Conservation (phyloP, 2,797 vertebrate genomes). For the Chiroxiphia lanceolata region DNA sequence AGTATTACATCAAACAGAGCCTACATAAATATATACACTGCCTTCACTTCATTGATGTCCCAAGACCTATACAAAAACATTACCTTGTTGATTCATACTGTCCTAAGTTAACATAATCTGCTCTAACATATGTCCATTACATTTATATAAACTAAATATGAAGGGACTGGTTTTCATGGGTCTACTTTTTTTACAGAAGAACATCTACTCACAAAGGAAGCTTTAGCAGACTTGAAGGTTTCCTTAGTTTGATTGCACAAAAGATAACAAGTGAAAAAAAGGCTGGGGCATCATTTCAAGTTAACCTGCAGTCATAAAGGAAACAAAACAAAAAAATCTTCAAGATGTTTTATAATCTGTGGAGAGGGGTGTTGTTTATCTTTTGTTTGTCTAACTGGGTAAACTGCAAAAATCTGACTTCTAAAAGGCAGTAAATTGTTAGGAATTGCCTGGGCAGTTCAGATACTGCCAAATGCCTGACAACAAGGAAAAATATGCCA, state of each 20-base stretch:
- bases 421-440: neutral
- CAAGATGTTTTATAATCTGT: neutral
- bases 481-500: neutral
- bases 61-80: neutral
- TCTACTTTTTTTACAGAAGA: neutral
- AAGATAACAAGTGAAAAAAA: neutral
- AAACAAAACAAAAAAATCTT: neutral
- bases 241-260: neutral
- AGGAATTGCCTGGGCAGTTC: neutral
- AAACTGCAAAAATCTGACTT: neutral
- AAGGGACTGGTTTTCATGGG: neutral
- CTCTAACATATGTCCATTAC: neutral
- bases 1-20: conserved; percentile 55
- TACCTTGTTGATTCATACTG: neutral
- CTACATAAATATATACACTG: neutral
- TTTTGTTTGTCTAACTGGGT: neutral
- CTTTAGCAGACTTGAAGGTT: neutral
- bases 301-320: neutral
- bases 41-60: neutral
- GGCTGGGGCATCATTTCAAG: neutral
- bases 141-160: neutral
- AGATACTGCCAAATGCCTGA: neutral
- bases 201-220: neutral
- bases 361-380: neutral
- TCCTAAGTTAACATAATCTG: neutral